Evolutionary conservation across 2,888 invertebrate species (phyloP), one percentile per base, ranked within the genome.

Genomic region (Cantharis lateralis): DNA sequence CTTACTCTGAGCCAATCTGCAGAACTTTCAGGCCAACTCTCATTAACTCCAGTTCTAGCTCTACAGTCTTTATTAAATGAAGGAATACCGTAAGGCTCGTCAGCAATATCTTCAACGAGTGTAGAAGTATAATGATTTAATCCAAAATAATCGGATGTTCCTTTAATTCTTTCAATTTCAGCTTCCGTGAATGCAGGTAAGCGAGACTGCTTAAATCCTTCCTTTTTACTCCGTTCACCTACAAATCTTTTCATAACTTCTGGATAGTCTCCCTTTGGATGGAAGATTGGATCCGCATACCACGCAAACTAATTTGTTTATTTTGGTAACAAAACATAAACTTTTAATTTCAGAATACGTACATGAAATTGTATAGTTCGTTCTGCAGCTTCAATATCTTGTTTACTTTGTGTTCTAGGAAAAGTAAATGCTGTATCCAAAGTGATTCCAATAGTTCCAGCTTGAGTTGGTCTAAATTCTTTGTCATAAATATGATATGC

Each of bases 111-210:
- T 3, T 4, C 7, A 24, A 71, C 62, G 48, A 75, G 9, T 9
- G 10, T 2, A 15, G 89, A 0, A 91, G 90, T 2, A 93, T 96
- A 96, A 76, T 93, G 91, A 84, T 95, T 95, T 15, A 95, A 85
- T 0, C 94, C 95, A 71, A 95, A 89, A 87, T 93, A 95, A 84
- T 96, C 95, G 0, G 90, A 89, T 0, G 93, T 91, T 0, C 90
- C 92, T 24, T 86, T 87, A 18, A 95, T 90, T 71, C 88, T 87
- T 10, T 88, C 84, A 3, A 93, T 88, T 88, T 94, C 93, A 15
- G 91, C 88, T 0, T 82, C 15, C 0, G 91, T 91, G 83, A 93
- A 93, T 72, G 84, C 83, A 0, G 93, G 93, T 1, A 94, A 87
- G 9, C 93, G 90, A 0, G 93, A 92, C 9, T 90, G 87, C 0